A percentile compares a stretch with the other conserved stretches of the same genome.
These are phyloP conservation scores for Chroicocephalus ridibundus DNA, from an alignment of 2,113 vertebrate genomes.

Conservation along the genomic window DNA sequence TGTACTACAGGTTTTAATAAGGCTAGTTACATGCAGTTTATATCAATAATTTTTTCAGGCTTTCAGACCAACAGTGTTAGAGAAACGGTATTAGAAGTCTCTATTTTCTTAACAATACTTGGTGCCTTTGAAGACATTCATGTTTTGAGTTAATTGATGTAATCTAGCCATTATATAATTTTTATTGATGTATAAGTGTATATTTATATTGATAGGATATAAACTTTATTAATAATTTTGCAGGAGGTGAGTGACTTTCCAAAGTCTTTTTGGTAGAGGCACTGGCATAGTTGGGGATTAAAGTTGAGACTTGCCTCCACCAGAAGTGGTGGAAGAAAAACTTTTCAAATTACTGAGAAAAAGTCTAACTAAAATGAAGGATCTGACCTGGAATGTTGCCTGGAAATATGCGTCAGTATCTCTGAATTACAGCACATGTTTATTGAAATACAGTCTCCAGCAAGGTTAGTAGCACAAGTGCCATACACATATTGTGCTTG, in stretches of 20 bases:
- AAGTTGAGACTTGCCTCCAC: background rate
- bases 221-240: background rate
- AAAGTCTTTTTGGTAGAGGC: background rate
- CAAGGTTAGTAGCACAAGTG: background rate
- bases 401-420: background rate
- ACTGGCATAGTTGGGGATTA: background rate
- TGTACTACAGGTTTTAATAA: background rate
- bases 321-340: background rate
- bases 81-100: background rate
- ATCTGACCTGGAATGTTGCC: background rate
- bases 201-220: background rate
- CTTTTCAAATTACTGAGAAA: background rate
- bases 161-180: background rate
- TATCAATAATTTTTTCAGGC: background rate
- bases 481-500: background rate
- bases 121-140: background rate
- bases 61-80: background rate
- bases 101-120: background rate
- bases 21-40: background rate
- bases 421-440: background rate
- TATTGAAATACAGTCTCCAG: background rate
- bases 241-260: background rate
- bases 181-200: background rate
- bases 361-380: background rate
- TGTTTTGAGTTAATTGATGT: background rate